phyloP scores from a whole-genome alignment of 2,113 vertebrate species.

The Xenopus tropicalis region DNA sequence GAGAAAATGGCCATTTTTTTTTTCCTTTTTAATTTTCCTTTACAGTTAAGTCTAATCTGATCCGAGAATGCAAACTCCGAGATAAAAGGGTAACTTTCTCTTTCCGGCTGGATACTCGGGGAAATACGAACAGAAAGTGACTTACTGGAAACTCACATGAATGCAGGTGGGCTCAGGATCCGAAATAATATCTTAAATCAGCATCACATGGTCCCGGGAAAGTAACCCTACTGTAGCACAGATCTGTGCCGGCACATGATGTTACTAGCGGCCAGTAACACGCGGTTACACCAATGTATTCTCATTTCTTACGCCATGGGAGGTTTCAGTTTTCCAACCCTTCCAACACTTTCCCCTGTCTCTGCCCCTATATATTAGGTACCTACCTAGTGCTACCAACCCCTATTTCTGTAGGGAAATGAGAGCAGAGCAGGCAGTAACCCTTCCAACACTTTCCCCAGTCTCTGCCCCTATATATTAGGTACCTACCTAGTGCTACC shows the following conservation, averaged over 20 bases:
- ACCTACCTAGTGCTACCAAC: too few species aligned
- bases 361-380: too few species aligned
- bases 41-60: conserved; percentile 10
- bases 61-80: neutral
- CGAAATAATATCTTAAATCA: conserved; percentile 19
- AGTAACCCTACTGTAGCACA: conserved; percentile 4
- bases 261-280: conserved; percentile 14
- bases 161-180: conserved; percentile 22
- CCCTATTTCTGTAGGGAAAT: too few species aligned
- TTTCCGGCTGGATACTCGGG: conserved; percentile 17
- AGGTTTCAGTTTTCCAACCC: neutral
- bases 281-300: conserved; percentile 15
- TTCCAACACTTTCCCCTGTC: neutral
- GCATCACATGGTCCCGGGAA: conserved; percentile 24
- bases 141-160: conserved; percentile 7
- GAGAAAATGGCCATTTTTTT: too few species aligned
- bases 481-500: too few species aligned
- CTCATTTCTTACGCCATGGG: conserved; percentile 15
- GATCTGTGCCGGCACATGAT: conserved; percentile 1
- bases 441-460: too few species aligned
- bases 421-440: too few species aligned
- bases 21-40: too few species aligned
- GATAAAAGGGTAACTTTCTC: conserved; percentile 25
- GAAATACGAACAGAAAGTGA: conserved; percentile 18
- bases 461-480: too few species aligned